A percentile compares a stretch with the other conserved stretches of the same genome.
phyloP scores from a whole-genome alignment of 1,140 invertebrate genomes.

The Drosophila trapezifrons region DNA sequence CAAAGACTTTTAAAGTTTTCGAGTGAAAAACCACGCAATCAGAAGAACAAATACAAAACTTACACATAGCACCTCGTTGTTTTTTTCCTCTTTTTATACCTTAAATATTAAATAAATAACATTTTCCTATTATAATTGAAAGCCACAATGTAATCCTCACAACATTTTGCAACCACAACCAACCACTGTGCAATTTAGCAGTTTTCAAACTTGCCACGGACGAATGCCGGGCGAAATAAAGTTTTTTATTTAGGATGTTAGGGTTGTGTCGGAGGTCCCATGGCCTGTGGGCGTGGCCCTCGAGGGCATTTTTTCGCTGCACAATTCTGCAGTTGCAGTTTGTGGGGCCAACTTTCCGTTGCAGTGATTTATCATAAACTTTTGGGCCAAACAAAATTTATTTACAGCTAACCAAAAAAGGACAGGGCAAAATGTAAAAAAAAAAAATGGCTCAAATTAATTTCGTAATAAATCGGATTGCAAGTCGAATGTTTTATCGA shows the following conservation, averaged over 20 bases:
- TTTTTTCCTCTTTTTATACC: not conserved
- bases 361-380: conserved; percentile 65
- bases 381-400: conserved; percentile 53
- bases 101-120: too few species aligned
- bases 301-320: conserved; percentile 26
- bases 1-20: too few species aligned
- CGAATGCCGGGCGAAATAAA: conserved; percentile 40
- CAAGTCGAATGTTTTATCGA: conserved; percentile 14
- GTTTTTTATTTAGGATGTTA: conserved; percentile 44
- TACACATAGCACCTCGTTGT: too few species aligned
- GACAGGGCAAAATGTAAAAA: conserved; percentile 13
- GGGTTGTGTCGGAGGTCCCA: conserved; percentile 5
- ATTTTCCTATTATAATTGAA: not conserved
- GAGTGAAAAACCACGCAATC: too few species aligned
- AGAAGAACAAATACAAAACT: too few species aligned
- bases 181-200: conserved; percentile 55
- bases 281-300: conserved; percentile 33
- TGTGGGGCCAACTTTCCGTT: conserved; percentile 44
- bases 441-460: conserved; percentile 32
- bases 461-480: conserved; percentile 38
- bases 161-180: not conserved
- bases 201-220: conserved; percentile 47
- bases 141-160: not conserved
- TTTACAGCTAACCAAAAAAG: conserved; percentile 9
- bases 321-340: conserved; percentile 34